Percentiles rank a stretch among this genome's conserved stretches.
These are phyloP conservation scores for Hirtodrosophila cameraria DNA, from an alignment of 2,888 invertebrate species.

Conservation along the genomic window DNA sequence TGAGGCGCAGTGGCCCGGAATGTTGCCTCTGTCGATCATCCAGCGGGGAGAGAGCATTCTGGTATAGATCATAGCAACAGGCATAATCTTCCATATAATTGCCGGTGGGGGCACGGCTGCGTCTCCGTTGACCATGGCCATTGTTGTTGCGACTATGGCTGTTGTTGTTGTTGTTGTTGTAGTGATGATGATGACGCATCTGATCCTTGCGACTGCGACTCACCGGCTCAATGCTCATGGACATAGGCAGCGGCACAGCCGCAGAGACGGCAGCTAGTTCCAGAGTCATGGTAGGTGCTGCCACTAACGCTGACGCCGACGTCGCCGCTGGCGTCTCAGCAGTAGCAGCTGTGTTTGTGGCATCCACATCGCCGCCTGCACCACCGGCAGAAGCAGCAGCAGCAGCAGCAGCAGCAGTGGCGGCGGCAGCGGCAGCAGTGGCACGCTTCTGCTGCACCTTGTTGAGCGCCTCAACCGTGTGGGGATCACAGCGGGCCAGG, in stretches of 20 bases:
- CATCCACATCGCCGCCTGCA: background rate
- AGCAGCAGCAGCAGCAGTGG: constrained; percentile 33
- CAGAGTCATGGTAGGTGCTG: constrained; percentile 16
- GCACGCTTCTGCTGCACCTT: constrained; percentile 76
- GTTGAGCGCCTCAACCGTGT: constrained; percentile 80
- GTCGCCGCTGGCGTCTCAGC: background rate
- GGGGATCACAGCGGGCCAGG: constrained; percentile 89
- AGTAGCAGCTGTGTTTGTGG: constrained; percentile 33
- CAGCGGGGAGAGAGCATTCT: constrained; percentile 85
- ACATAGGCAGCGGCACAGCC: constrained; percentile 34
- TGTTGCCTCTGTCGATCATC: constrained; percentile 84
- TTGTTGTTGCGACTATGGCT: constrained; percentile 25
- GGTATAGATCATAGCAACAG: constrained; percentile 89
- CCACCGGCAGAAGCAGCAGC: background rate
- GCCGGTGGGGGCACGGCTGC: constrained; percentile 80
- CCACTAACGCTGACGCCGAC: background rate
- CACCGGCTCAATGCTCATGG: constrained; percentile 8
- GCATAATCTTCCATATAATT: constrained; percentile 88
- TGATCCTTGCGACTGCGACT: constrained; percentile 17
- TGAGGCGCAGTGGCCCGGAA: constrained; percentile 84
- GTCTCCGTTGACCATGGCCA: background rate
- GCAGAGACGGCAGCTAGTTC: constrained; percentile 48
- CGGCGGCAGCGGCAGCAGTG: constrained; percentile 77
- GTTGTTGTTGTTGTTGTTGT: constrained; percentile 31
- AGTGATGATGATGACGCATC: constrained; percentile 14